Base-by-base conservation (phyloP, 2,113 vertebrate species). In the Aleadryas rufinucha region DNA sequence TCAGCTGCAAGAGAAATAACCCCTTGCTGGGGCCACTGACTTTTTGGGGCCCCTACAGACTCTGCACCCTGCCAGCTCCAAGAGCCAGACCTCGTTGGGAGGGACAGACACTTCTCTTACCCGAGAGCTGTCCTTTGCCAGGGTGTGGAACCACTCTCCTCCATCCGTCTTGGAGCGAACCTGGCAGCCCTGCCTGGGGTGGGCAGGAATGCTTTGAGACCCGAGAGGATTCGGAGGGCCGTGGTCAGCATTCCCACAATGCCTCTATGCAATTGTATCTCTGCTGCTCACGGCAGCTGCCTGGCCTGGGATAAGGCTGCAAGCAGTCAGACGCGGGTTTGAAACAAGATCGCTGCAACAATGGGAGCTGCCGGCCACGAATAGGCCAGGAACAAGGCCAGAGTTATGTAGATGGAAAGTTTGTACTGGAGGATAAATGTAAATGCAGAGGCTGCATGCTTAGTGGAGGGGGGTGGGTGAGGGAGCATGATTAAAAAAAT, bases 301-400 rank as follows among this genome's bases (percentile, higher is more conserved):
- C 86, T 1, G 5, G 41, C 52, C 57, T 1, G 9, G 86, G 90
- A 81, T 90, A 59, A 90, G 71, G 63, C 41, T 89, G 89, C 80
- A 44, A 82, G 86, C 94, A 79, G 74, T 15, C 83, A 50, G 64
- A 3, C 17, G 0, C 22, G 21, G 35, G 39, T 35, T 44, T 89
- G 88, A 88, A 95, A 93, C 16, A 33, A 49, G 93, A 96, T 69
- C 81, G 4, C 65, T 52, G 72, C 37, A n/a, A 90, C 95, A 89
- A 95, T 71, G 80, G 92, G 95, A 90, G 87, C 76, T 77, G 87
- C 68, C 3, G 31, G 71, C 66, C 39, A 4, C 39, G 18, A 61
- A 49, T 31, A 50, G 80, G 37, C 30, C 74, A 42, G 70, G 50
- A 60, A 9, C 17, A 4, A 83, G 75, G 79, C 44, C 77, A 37